Evolutionary conservation across 2,113 vertebrate genomes (phyloP).

Genomic region (Aphyosemion australe): DNA sequence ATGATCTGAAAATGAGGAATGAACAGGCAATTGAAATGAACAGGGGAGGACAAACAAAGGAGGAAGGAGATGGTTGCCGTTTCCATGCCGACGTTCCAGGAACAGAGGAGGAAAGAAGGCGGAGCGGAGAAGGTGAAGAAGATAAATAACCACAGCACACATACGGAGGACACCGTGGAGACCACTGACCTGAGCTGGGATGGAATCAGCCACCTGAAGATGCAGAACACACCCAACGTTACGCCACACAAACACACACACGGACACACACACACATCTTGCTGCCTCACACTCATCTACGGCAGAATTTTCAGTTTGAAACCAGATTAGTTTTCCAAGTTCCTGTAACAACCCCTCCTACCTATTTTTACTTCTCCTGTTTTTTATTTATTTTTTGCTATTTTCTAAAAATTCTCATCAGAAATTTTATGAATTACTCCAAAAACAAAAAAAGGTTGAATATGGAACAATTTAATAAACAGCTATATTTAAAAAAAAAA

Average conservation of each 20-base stretch:
- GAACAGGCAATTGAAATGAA: conserved; percentile 56
- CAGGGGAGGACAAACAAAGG: conserved; percentile 8
- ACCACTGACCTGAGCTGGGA: conserved; percentile 82
- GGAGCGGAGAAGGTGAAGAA: neutral
- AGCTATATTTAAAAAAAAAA: too few relatives aligned
- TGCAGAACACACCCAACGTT: conserved; percentile 74
- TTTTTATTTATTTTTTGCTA: too few relatives aligned
- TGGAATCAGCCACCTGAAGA: conserved; percentile 82
- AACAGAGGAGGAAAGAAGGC: conserved; percentile 11
- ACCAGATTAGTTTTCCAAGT: neutral
- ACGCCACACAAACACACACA: conserved; percentile 61
- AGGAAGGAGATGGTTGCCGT: conserved; percentile 22
- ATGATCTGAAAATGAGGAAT: conserved; percentile 32
- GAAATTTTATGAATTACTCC: too few relatives aligned
- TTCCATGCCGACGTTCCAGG: conserved; percentile 72
- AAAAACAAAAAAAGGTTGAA: too few relatives aligned
- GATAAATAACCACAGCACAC: conserved; percentile 43
- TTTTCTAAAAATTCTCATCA: too few relatives aligned
- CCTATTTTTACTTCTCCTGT: too few relatives aligned
- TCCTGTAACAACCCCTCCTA: too few relatives aligned
- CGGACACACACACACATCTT: neutral
- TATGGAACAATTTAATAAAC: too few relatives aligned
- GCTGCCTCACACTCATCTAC: conserved; percentile 11
- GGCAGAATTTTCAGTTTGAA: neutral
- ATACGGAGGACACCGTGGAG: conserved; percentile 48